These are phyloP conservation scores for Anthophora plumipes DNA, from an alignment of 2,888 invertebrate species.

Conservation along the genomic window DNA sequence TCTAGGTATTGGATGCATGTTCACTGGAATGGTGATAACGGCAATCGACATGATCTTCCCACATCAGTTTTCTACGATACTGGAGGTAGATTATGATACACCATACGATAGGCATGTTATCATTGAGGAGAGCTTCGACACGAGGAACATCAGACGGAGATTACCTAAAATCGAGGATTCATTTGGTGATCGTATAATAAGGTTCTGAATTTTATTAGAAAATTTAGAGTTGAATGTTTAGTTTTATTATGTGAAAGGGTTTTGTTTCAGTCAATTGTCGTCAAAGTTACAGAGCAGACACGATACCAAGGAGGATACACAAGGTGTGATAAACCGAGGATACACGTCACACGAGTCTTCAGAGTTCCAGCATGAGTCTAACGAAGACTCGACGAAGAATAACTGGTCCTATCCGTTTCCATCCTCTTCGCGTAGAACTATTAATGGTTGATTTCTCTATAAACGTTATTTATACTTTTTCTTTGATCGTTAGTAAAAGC, in stretches of 20 bases:
- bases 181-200: conserved; percentile 80
- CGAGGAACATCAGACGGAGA: conserved; percentile 82
- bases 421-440: conserved; percentile 76
- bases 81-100: conserved; percentile 97
- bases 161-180: conserved; percentile 80
- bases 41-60: conserved; percentile 94
- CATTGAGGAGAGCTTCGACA: conserved; percentile 93
- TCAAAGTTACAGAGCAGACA: conserved; percentile 76
- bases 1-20: conserved; percentile 91
- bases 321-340: conserved; percentile 81
- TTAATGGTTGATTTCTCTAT: conserved; percentile 54
- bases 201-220: conserved; percentile 64
- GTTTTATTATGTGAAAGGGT: not conserved
- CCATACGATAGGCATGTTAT: conserved; percentile 97
- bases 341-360: conserved; percentile 78
- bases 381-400: conserved; percentile 75
- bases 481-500: conserved; percentile 19
- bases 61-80: conserved; percentile 95
- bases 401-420: conserved; percentile 83
- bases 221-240: not conserved
- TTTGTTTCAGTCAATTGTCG: conserved; percentile 76
- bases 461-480: conserved; percentile 1
- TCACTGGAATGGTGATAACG: conserved; percentile 92
- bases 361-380: conserved; percentile 74
- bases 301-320: conserved; percentile 73